phyloP scores from a whole-genome alignment of 2,797 vertebrate genomes.

The Clamator glandarius region DNA sequence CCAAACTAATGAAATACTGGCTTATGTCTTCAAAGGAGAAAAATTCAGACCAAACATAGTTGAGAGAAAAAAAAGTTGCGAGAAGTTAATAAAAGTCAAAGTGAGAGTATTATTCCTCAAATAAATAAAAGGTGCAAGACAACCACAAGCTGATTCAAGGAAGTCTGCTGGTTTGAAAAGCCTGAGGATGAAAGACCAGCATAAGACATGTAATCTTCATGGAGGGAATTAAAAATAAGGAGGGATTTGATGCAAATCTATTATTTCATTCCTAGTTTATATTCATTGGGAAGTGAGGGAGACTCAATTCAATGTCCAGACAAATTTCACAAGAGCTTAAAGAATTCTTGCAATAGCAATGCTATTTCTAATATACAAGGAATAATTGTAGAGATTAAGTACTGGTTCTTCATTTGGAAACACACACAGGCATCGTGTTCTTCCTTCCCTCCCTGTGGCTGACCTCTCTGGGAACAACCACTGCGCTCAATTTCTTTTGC shows the following conservation, averaged over 20 bases:
- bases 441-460: background rate
- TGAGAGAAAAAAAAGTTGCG: background rate
- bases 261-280: background rate
- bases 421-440: background rate
- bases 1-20: slow-evolving; percentile 21
- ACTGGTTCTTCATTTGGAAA: background rate
- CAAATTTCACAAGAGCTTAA: background rate
- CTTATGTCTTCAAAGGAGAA: background rate
- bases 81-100: background rate
- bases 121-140: background rate
- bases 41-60: background rate
- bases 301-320: background rate
- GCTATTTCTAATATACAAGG: background rate
- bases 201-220: background rate
- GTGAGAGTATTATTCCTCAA: background rate
- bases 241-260: slow-evolving; percentile 15
- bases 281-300: background rate
- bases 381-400: background rate
- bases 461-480: background rate
- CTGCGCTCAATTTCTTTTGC: fast-evolving
- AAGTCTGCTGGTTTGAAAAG: background rate
- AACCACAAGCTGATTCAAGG: background rate
- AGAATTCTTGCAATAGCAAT: background rate
- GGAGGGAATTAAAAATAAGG: background rate
- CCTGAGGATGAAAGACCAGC: background rate